Evolutionary conservation across 2,888 invertebrate species (phyloP), one percentile per base, ranked within the genome.

Genomic region (Leucoptera coffeella): DNA sequence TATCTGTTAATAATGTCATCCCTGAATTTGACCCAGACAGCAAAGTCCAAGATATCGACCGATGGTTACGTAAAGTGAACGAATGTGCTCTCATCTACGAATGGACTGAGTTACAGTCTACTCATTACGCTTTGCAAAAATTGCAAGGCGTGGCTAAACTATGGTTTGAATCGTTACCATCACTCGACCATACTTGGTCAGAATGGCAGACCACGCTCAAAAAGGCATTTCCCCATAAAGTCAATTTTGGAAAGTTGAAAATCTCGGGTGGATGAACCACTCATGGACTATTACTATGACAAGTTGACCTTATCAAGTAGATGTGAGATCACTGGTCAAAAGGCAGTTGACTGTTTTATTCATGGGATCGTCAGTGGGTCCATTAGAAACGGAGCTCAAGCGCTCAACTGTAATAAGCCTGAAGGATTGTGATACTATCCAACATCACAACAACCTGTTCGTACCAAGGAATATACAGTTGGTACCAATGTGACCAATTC

Each of bases 261-360:
- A 29, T 29, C 25, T 22, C 24, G n/a, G 14, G 9, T n/a, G n/a
- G 28, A n/a, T 20, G 11, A 20, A 9, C 11, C n/a, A n/a, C 12
- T 26, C 21, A 4, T 14, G n/a, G 14, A 14, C 5, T 26, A 26
- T 14, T 27, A 13, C 12, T 22, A 27, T 12, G 27, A 27, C n/a
- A 27, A 27, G 12, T 5, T 22, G 12, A 22, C 9, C 4, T 13
- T 30, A 8, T 23, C 24, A 15, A 27, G 17, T 10, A 26, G 22
- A 12, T 32, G 30, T 11, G 22, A 28, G 14, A 23, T 32, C 8
- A 26, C 23, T 2, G 32, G 32, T 3, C 21, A 23, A 21, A 32
- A 29, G 12, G 29, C 29, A 6, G 32, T 29, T 8, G 32, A 28
- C 12, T 32, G 29, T 12, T 7, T 32, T 8, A 21, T 29, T 15